Evolutionary conservation across 2,888 invertebrate species (phyloP).

Genomic region (Daptonema setosum): DNA sequence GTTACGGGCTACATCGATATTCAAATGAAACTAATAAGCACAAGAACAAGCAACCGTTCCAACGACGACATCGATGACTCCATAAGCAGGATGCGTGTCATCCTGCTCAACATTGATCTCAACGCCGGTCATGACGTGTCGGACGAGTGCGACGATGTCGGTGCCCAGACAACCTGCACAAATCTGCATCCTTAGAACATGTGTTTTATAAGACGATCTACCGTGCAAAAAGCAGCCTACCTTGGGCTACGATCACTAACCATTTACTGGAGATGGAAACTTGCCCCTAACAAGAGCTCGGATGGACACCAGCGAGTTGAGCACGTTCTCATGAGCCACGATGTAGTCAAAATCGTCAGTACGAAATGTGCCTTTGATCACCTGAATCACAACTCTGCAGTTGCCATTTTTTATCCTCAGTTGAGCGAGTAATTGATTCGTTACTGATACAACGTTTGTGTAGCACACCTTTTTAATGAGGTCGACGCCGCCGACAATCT

Average conservation of each 20-base stretch:
- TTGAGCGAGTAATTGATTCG: no score
- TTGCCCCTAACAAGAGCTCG: slow-evolving; percentile 53
- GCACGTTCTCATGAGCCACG: slow-evolving; percentile 54
- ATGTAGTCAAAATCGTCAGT: slow-evolving; percentile 46
- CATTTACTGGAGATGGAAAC: slow-evolving; percentile 42
- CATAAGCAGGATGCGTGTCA: slow-evolving; percentile 49
- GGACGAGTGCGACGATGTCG: slow-evolving; percentile 42
- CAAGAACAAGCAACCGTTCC: slow-evolving; percentile 31
- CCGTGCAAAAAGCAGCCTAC: no score
- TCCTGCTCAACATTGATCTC: slow-evolving; percentile 43
- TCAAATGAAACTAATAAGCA: slow-evolving; percentile 6
- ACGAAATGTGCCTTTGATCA: slow-evolving; percentile 25
- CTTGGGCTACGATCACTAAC: no score
- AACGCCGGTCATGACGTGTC: slow-evolving; percentile 46
- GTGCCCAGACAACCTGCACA: slow-evolving; percentile 43
- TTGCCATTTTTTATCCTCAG: no score
- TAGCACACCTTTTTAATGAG: slow-evolving; percentile 48
- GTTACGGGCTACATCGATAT: no score
- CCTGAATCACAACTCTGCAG: slow-evolving; percentile 5
- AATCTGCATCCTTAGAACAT: no score
- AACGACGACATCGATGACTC: slow-evolving; percentile 42
- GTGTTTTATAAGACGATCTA: no score
- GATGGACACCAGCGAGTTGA: slow-evolving; percentile 50
- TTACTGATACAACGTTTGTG: no score
- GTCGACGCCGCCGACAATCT: slow-evolving; percentile 48